Base-by-base conservation (phyloP, 1,140 invertebrate genomes). In the Daktulosphaira vitifoliae region DNA sequence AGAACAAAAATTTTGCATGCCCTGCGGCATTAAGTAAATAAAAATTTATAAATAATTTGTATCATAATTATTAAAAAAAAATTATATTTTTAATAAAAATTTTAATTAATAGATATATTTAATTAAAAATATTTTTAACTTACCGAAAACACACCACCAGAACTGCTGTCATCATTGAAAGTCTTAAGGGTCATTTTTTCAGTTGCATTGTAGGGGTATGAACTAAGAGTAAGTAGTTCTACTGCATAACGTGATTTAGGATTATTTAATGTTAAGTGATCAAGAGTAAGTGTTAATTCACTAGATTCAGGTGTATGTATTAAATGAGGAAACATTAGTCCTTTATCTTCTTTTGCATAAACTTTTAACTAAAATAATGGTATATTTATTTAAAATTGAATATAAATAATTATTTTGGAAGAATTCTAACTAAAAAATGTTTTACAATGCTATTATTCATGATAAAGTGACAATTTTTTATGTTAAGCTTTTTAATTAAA, bases 351-450 rank as follows among this genome's bases (percentile, higher is more conserved):
- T 62, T 33, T 62, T 22, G 39, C 56, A n/a, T 7, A 62, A 2
- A 62, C 25, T 33, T 48, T 46, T n/a, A 62, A 46, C 56, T 62
- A 62, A 22, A 59, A 56, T n/a, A n/a, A n/a, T n/a, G n/a, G n/a
- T n/a, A n/a, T n/a, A n/a, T n/a, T n/a, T n/a, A n/a, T n/a, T n/a
- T n/a, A n/a, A n/a, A n/a, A n/a, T n/a, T n/a, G n/a, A n/a, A n/a
- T n/a, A n/a, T n/a, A n/a, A n/a, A n/a, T n/a, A n/a, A n/a, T n/a
- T n/a, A n/a, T n/a, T n/a, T n/a, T n/a, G n/a, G n/a, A n/a, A n/a
- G n/a, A n/a, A n/a, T n/a, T n/a, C n/a, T n/a, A n/a, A n/a, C n/a
- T n/a, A n/a, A n/a, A n/a, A n/a, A n/a, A n/a, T n/a, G n/a, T n/a
- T n/a, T n/a, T n/a, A n/a, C n/a, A n/a, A n/a, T n/a, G n/a, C n/a